Base-by-base conservation (phyloP, 2,797 vertebrate species). In the Scolopax bukidnonensis region DNA sequence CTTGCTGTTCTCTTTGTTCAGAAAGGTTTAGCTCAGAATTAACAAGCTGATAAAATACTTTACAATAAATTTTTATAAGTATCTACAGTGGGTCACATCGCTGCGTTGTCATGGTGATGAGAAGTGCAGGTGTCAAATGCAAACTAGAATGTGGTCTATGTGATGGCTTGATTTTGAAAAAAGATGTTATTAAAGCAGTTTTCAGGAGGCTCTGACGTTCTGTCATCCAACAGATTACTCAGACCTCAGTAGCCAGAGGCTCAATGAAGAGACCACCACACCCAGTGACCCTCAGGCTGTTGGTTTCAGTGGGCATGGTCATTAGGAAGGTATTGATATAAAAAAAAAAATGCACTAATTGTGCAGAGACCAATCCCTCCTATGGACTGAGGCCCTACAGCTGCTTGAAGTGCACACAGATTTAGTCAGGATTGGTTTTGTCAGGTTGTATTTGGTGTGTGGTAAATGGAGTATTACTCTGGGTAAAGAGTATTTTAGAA, bases 21-120 rank as follows among this genome's bases (percentile, higher is more conserved):
- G 48, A 91, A 84, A 91, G 71, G 21, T 79, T 95, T 64, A 71
- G 45, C 50, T 45, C 50, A 81, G 56, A 73, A 65, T 63, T 83
- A 95, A 65, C 38, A 95, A 76, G 40, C 43, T 68, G 59, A 63
- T 87, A 77, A 96, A 91, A 91, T 47, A 65, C 17, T 50, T 74
- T 38, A 25, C 38, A 80, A 43, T 47, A 74, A 61, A 41, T 41
- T 41, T 94, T 87, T 74, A 16, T 68, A 67, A 63, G 53, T 81
- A 56, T 75, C 59, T 69, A 61, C 0, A 1, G 63, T 75, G 86
- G 88, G 90, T 95, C 85, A 94, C 71, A 88, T 87, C 11, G 23
- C 61, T 82, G 33, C 1, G 84, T 97, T 97, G 96, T 95, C 96
- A 96, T 96, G 95, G 97, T 87, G 92, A 98, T 91, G 57, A 79